phyloP scores from a whole-genome alignment of 1,140 invertebrate species.

The Brachionus plicatilis region DNA sequence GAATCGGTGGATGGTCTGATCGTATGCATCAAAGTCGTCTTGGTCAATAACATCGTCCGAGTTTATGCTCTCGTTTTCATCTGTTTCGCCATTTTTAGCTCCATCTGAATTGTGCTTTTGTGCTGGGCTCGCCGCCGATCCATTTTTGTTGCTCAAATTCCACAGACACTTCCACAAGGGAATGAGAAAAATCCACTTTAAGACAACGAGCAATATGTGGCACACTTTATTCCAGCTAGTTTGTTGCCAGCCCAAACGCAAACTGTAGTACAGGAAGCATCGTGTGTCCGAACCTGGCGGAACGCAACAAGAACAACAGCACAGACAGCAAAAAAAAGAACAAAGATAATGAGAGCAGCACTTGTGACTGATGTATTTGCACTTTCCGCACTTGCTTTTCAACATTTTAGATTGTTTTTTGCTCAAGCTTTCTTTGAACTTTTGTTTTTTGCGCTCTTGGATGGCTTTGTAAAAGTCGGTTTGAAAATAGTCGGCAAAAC shows the following conservation, averaged over 20 bases:
- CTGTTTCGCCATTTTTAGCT: not conserved
- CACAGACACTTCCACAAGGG: not conserved
- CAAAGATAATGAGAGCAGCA: not conserved
- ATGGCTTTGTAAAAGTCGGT: not conserved
- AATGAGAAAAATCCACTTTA: not conserved
- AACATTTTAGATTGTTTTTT: not conserved
- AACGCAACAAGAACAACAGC: slow-evolving; percentile 34
- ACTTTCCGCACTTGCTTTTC: not conserved
- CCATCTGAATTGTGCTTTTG: not conserved
- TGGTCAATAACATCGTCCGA: not conserved
- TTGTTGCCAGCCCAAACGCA: not conserved
- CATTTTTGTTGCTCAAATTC: slow-evolving; percentile 12
- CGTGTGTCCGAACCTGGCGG: slow-evolving; percentile 14
- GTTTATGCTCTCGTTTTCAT: not conserved
- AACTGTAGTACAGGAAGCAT: slow-evolving; percentile 20
- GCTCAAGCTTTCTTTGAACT: not conserved
- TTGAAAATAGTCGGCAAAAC: not conserved
- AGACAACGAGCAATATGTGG: not conserved
- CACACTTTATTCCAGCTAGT: not conserved
- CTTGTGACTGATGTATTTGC: not conserved
- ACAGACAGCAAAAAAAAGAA: slow-evolving; percentile 22
- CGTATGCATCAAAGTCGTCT: not conserved
- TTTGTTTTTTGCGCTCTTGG: not conserved
- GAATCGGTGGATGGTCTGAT: not conserved
- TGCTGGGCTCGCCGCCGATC: not conserved